These are phyloP conservation scores for Calliphora vicina DNA, from an alignment of 1,140 invertebrate genomes.

Conservation along the genomic window DNA sequence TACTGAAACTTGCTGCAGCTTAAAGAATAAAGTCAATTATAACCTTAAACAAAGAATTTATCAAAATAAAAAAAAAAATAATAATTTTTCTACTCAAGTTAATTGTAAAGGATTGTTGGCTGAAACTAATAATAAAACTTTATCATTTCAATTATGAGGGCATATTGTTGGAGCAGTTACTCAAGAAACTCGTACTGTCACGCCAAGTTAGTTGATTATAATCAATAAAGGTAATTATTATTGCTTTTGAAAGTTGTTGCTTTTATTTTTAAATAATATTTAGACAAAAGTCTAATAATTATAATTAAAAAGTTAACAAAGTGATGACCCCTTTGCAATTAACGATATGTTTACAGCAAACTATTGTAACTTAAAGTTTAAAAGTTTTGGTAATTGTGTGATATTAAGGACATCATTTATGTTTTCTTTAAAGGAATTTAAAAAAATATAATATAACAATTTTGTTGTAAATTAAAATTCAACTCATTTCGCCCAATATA, in stretches of 20 bases:
- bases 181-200: background rate
- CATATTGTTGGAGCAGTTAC: background rate
- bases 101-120: background rate
- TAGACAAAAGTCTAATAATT: too few species aligned
- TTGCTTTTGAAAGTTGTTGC: background rate
- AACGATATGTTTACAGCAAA: too few species aligned
- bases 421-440: too few species aligned
- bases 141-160: background rate
- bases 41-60: background rate
- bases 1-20: background rate
- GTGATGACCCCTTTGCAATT: too few species aligned
- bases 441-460: too few species aligned
- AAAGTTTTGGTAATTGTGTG: too few species aligned
- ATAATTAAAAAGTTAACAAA: too few species aligned
- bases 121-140: background rate
- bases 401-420: too few species aligned
- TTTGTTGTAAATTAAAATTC: too few species aligned
- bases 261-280: too few species aligned
- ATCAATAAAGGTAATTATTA: background rate
- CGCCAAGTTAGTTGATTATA: background rate
- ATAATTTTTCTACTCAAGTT: background rate
- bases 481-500: too few species aligned
- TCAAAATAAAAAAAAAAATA: background rate
- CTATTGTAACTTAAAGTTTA: too few species aligned
- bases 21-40: background rate